Percentiles rank a stretch among this genome's conserved stretches.
Evolutionary conservation across 2,888 invertebrate species (phyloP).

Genomic region (Coenonympha arcania): DNA sequence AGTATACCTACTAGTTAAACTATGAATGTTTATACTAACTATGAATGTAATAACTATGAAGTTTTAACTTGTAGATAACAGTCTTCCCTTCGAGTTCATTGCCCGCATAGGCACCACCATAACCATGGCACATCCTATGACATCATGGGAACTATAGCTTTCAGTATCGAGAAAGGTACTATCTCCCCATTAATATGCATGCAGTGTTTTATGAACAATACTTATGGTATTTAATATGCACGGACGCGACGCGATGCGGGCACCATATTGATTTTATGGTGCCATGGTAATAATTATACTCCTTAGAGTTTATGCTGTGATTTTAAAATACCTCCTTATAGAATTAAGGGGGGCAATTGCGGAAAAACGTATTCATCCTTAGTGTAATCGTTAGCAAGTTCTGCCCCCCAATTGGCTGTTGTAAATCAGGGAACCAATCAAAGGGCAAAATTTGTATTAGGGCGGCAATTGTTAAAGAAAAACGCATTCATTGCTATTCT

Average conservation of each 20-base stretch:
- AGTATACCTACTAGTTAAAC: no score
- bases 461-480: no score
- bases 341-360: no score
- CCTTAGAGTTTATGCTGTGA: neutral
- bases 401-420: no score
- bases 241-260: constrained; percentile 32
- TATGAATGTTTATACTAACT: no score
- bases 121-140: constrained; percentile 36
- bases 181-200: constrained; percentile 50
- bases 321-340: neutral
- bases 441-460: no score
- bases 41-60: no score
- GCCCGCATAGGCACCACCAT: constrained; percentile 10
- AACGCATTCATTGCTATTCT: no score
- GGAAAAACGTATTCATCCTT: no score
- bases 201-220: constrained; percentile 44
- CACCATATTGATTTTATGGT: constrained; percentile 37
- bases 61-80: neutral
- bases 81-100: constrained; percentile 5
- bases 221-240: constrained; percentile 41
- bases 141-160: constrained; percentile 42
- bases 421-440: no score
- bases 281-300: constrained; percentile 18
- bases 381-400: no score
- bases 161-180: constrained; percentile 41